phyloP scores from a whole-genome alignment of 2,888 invertebrate species.

The Bibio marci region DNA sequence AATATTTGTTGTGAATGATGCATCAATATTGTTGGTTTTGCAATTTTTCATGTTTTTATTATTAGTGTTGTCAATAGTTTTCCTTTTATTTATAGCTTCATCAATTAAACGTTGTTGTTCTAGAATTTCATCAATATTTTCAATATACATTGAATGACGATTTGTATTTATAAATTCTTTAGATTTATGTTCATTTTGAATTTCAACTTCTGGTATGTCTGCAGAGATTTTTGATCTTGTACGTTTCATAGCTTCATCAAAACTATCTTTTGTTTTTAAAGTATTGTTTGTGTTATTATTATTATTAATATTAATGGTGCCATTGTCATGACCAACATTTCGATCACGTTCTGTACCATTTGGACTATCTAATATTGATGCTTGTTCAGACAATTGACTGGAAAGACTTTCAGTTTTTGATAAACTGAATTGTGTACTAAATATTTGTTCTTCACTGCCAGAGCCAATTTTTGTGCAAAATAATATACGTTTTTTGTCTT shows the following conservation, averaged over 20 bases:
- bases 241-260: slow-evolving; percentile 11
- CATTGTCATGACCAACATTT: not conserved
- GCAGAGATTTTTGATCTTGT: slow-evolving; percentile 4
- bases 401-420: slow-evolving; percentile 46
- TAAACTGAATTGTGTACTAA: slow-evolving; percentile 45
- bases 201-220: slow-evolving; percentile 2
- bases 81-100: no score
- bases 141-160: slow-evolving; percentile 26
- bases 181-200: slow-evolving; percentile 3
- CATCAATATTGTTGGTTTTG: slow-evolving; percentile 5
- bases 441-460: slow-evolving; percentile 46
- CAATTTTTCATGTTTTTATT: no score
- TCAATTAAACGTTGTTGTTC: not conserved
- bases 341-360: slow-evolving; percentile 6
- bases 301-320: not conserved
- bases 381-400: slow-evolving; percentile 38
- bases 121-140: slow-evolving; percentile 23
- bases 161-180: slow-evolving; percentile 11
- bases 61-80: no score
- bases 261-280: slow-evolving; percentile 8
- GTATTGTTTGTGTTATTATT: slow-evolving; percentile 10
- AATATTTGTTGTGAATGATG: no score
- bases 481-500: slow-evolving; percentile 33
- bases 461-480: slow-evolving; percentile 49
- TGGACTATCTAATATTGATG: slow-evolving; percentile 15